A percentile compares a stretch with the other conserved stretches of the same genome.
Evolutionary conservation across 1,140 invertebrate genomes (phyloP).

Genomic region (Hypsibius dujardini): DNA sequence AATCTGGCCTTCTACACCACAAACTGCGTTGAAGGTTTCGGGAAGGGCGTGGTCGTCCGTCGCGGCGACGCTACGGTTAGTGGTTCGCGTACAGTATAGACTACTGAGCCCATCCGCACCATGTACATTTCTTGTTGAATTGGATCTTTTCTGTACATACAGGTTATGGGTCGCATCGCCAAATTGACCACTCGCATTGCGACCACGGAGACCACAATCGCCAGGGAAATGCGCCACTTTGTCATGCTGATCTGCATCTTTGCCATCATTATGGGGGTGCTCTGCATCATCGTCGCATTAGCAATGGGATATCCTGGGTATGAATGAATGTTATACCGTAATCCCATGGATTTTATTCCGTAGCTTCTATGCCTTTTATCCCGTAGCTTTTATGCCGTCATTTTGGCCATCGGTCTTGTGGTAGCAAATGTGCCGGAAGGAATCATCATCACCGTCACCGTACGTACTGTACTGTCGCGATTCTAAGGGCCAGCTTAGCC

Average conservation of each 20-base stretch:
- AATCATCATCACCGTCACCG: constrained; percentile 12
- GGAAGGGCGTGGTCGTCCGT: background rate
- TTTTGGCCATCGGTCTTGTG: constrained; percentile 10
- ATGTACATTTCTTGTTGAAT: too few relatives aligned
- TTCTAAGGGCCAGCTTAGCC: too few relatives aligned
- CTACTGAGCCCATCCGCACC: too few relatives aligned
- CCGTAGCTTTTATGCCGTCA: constrained; percentile 13
- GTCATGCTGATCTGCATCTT: constrained; percentile 26
- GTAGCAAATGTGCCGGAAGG: constrained; percentile 15
- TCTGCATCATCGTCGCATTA: constrained; percentile 26
- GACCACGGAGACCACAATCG: constrained; percentile 24
- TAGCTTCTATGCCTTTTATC: too few relatives aligned
- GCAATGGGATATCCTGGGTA: constrained; percentile 24
- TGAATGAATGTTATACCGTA: too few relatives aligned
- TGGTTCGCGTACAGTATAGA: too few relatives aligned
- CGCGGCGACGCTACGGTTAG: constrained; percentile 22
- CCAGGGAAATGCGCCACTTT: constrained; percentile 26
- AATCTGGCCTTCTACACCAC: constrained; percentile 38
- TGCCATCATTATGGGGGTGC: constrained; percentile 25
- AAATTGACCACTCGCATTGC: constrained; percentile 23
- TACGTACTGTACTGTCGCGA: background rate
- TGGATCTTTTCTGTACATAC: too few relatives aligned
- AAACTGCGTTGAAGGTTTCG: constrained; percentile 33
- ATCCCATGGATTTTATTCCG: too few relatives aligned
- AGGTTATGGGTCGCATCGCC: constrained; percentile 26